Conservation (phyloP, 35 echinoderm and acorn worm species). For the Apostichopus japonicus region DNA sequence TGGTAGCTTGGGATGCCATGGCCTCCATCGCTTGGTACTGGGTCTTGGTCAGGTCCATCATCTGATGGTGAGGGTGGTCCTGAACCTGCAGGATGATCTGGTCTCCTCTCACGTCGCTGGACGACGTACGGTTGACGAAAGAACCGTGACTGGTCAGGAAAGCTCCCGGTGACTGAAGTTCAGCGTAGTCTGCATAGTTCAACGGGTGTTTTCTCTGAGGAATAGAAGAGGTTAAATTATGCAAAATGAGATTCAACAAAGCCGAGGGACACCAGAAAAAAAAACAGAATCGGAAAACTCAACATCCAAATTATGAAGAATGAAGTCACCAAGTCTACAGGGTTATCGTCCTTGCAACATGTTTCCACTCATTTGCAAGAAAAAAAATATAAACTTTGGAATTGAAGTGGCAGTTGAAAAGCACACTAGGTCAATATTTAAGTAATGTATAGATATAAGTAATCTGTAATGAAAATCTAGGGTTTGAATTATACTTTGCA, state of each 20-base stretch:
- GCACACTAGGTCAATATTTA: no score
- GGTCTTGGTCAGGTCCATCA: slow-evolving; percentile 39
- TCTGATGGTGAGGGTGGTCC: slow-evolving; percentile 21
- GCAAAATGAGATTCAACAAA: no score
- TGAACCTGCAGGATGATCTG: slow-evolving; percentile 47
- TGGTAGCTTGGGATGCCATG: not conserved
- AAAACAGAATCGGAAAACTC: not conserved
- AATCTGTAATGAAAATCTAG: no score
- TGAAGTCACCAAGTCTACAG: no score
- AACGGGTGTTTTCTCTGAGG: slow-evolving; percentile 54
- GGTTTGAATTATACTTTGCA: no score
- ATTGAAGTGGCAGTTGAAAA: no score
- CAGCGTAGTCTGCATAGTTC: slow-evolving; percentile 59
- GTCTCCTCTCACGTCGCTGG: slow-evolving; percentile 26
- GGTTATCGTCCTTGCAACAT: no score
- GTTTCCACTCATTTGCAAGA: no score
- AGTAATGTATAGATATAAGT: no score
- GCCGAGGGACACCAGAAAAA: not conserved
- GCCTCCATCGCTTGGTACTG: slow-evolving; percentile 43
- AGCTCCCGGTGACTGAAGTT: slow-evolving; percentile 22
- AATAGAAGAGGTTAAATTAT: not conserved
- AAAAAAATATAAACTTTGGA: no score
- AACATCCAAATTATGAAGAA: no score
- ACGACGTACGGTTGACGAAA: slow-evolving; percentile 17
- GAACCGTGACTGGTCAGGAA: not conserved